Evolutionary conservation across 2,113 vertebrate species (phyloP).

Genomic region (Perognathus longimembris): DNA sequence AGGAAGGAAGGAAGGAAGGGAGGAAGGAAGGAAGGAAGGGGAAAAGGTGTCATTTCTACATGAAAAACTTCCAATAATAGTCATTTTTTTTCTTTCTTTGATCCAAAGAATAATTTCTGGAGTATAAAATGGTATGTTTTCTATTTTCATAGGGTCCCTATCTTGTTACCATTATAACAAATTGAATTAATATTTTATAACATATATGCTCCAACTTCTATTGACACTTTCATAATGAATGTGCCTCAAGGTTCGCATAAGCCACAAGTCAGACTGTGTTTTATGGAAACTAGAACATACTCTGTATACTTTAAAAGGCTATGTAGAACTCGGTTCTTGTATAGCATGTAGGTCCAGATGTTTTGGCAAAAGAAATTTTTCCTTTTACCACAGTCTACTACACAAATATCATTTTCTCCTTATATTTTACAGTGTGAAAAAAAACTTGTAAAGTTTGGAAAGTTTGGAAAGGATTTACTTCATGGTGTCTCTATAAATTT

Average conservation of each 20-base stretch:
- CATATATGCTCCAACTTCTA: background rate
- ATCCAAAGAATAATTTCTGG: background rate
- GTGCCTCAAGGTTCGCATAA: background rate
- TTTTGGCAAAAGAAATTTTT: background rate
- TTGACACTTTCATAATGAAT: background rate
- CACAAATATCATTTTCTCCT: background rate
- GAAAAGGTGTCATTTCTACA: background rate
- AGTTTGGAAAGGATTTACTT: background rate
- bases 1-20: too few species aligned
- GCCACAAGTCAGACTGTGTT: background rate
- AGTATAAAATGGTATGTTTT: background rate
- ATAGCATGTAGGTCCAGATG: background rate
- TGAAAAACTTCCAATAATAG: background rate
- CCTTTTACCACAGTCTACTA: background rate
- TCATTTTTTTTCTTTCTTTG: background rate
- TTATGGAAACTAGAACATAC: fast-evolving
- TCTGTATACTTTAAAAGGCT: background rate
- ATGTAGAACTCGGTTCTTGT: background rate
- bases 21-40: background rate
- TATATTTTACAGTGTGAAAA: background rate
- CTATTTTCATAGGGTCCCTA: background rate
- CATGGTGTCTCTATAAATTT: background rate
- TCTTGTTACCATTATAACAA: background rate
- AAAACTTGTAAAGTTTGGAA: background rate
- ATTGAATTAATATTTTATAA: background rate